Percentiles rank a stretch among this genome's conserved stretches.
These are phyloP conservation scores for Perca fluviatilis DNA, from an alignment of 2,113 vertebrate genomes.

Conservation along the genomic window DNA sequence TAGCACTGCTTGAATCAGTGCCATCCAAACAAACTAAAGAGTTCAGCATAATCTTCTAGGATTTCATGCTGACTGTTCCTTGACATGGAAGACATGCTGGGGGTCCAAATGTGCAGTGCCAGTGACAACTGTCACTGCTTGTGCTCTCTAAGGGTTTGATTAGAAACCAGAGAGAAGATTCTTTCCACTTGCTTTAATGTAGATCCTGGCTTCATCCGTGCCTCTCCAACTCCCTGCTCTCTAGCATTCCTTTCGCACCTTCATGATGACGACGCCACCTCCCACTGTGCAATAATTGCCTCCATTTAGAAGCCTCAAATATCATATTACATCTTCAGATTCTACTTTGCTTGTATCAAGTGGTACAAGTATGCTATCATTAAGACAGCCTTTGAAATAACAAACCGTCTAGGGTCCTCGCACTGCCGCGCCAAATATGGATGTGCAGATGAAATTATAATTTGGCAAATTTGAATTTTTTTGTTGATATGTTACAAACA, in stretches of 20 bases:
- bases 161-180: conserved; percentile 43
- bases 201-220: conserved; percentile 22
- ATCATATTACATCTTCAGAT: conserved; percentile 51
- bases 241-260: conserved; percentile 50
- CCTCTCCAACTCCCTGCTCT: conserved; percentile 26
- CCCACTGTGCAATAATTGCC: conserved; percentile 46
- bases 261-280: conserved; percentile 42
- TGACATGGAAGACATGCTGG: conserved; percentile 47
- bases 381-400: conserved; percentile 32
- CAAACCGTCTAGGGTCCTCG: neutral
- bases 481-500: conserved; percentile 20
- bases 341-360: conserved; percentile 51
- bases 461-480: too few species aligned
- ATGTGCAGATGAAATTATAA: conserved; percentile 1
- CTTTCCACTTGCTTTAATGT: conserved; percentile 55
- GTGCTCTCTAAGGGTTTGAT: conserved; percentile 36
- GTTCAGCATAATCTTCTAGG: conserved; percentile 60
- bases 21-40: conserved; percentile 55
- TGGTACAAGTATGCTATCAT: conserved; percentile 35
- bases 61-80: conserved; percentile 66
- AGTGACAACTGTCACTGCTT: conserved; percentile 63
- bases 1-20: conserved; percentile 28
- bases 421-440: conserved; percentile 60
- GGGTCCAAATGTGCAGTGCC: conserved; percentile 48
- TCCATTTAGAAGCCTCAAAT: conserved; percentile 55